Conservation (phyloP, 2,888 invertebrate genomes). For the Malachius bipustulatus region DNA sequence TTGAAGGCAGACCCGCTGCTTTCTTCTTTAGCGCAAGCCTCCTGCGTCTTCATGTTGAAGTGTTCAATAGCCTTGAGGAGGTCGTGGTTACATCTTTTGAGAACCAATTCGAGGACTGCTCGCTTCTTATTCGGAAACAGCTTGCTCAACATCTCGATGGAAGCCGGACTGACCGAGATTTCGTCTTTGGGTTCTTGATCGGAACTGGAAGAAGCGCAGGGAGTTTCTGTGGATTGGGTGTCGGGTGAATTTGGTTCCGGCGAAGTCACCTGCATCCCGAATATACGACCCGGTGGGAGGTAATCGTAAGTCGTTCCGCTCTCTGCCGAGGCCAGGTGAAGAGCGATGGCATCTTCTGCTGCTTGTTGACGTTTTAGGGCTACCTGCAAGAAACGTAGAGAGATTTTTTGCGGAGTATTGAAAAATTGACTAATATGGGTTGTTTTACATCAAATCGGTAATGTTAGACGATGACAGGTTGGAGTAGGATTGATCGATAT, state of each 20-base stretch:
- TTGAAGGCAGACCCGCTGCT: constrained; percentile 32
- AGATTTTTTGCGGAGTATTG: too few relatives aligned
- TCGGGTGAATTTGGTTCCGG: constrained; percentile 41
- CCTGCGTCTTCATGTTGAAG: constrained; percentile 41
- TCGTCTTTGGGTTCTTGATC: constrained; percentile 22
- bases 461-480: constrained; percentile 24
- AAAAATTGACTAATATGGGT: too few relatives aligned
- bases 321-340: constrained; percentile 78
- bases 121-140: constrained; percentile 84
- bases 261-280: constrained; percentile 74
- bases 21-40: constrained; percentile 22
- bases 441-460: too few relatives aligned
- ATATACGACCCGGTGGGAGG: constrained; percentile 83
- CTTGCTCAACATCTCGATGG: constrained; percentile 73
- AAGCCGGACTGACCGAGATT: constrained; percentile 52
- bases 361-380: constrained; percentile 94
- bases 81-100: constrained; percentile 86
- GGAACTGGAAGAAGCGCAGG: constrained; percentile 14
- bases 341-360: constrained; percentile 90
- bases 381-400: constrained; percentile 48
- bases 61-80: constrained; percentile 82
- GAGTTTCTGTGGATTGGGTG: constrained; percentile 13
- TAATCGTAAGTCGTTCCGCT: constrained; percentile 60
- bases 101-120: constrained; percentile 78
- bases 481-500: constrained; percentile 33